Evolutionary conservation across 2,888 invertebrate genomes (phyloP).

Genomic region (Pardosa pseudoannulata): DNA sequence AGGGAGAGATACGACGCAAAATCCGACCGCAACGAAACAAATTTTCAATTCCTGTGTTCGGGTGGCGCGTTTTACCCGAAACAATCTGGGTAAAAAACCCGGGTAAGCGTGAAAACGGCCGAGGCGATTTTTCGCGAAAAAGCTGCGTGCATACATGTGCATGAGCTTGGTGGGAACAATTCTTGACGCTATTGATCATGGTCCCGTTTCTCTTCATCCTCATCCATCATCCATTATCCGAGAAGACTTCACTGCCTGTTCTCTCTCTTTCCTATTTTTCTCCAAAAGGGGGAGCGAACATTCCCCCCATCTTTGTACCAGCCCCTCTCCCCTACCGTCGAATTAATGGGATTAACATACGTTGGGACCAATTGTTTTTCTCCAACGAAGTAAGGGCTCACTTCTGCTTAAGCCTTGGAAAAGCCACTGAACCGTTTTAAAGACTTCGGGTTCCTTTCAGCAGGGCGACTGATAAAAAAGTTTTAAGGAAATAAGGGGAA

Average conservation of each 20-base stretch:
- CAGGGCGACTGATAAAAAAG: constrained; percentile 11
- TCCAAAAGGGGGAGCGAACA: constrained; percentile 9
- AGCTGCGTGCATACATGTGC: constrained; percentile 66
- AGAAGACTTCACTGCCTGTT: constrained; percentile 62
- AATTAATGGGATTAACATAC: constrained; percentile 72
- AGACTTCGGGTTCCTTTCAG: constrained; percentile 39
- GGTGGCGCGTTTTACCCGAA: constrained; percentile 55
- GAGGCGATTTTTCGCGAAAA: constrained; percentile 69
- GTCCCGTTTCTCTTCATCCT: constrained; percentile 51
- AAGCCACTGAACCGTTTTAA: constrained; percentile 65
- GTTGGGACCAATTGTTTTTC: constrained; percentile 70
- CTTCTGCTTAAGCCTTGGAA: constrained; percentile 45
- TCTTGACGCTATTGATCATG: constrained; percentile 71
- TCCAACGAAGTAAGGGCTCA: constrained; percentile 36
- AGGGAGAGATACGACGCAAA: constrained; percentile 25
- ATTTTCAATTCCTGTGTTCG: constrained; percentile 56
- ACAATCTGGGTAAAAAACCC: constrained; percentile 58
- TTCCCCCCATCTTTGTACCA: constrained; percentile 20
- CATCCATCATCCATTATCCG: constrained; percentile 70
- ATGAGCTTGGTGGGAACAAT: constrained; percentile 69
- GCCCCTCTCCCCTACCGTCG: constrained; percentile 32
- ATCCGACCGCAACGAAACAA: constrained; percentile 67
- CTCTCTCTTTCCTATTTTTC: constrained; percentile 59
- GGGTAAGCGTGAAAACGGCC: constrained; percentile 65
- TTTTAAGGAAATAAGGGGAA: constrained; percentile 4